Evolutionary conservation across 2,888 invertebrate species (phyloP), one percentile per base, ranked within the genome.

Genomic region (Diplazon laetatorius): DNA sequence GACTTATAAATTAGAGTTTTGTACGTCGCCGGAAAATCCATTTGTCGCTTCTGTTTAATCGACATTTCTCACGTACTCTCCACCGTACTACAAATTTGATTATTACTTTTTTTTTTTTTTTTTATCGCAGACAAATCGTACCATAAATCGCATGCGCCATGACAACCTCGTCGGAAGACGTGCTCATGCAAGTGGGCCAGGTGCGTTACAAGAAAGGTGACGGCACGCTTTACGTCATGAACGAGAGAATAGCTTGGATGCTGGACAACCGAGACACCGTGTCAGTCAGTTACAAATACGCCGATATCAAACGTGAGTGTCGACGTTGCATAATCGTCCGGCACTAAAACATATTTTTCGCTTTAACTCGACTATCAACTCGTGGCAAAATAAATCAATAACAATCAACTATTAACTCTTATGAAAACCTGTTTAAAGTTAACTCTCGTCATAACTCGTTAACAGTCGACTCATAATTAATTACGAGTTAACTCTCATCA

Each of bases 191-290:
- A 93, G 95, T 98, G 85, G 95, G 96, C 82, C 95, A 97, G 92
- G 99, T 99, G 79, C 95, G 97, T 80, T 97, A 96, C 90, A 99
- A 99, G 92, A 99, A 99, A 92, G 97, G 97, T 70, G 98, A 99
- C 92, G 99, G 99, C 10, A 96, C 96, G 0, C 92, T 99, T 73
- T 97, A 98, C 91, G 94, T 99, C 82, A 98, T 99, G 98, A 97
- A 97, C 86, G 96, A 97, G 91, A 93, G 99, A 85, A 93, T 99
- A 84, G 98, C 97, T 42, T 99, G 98, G 98, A 98, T 98, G 96
- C 93, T 97, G 81, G 97, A 97, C 89, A 96, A 98, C 90, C 93
- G 95, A 81, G 97, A 98, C 89, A 97, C 96, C 1, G 98, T 99
- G 59, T 95, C 97, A 12, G 96, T 98, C 76, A 98, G 97, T 71